phyloP scores from a whole-genome alignment of 2,797 vertebrate genomes.

The Cryptoprocta ferox region DNA sequence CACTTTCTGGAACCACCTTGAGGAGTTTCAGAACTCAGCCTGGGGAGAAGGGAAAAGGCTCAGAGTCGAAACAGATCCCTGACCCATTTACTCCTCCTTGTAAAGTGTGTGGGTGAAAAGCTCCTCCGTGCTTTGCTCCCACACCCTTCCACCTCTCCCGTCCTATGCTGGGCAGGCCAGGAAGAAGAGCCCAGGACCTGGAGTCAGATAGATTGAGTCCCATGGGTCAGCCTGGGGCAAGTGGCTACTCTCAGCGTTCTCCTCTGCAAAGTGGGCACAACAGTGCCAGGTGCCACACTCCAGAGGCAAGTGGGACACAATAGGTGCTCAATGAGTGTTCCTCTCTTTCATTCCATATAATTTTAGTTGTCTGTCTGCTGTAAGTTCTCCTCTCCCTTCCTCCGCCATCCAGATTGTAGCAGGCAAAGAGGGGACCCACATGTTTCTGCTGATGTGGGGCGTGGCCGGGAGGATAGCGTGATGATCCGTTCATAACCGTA shows the following conservation, averaged over 20 bases:
- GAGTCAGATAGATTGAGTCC: background rate
- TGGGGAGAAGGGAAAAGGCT: background rate
- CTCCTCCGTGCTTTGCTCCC: background rate
- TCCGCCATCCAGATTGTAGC: background rate
- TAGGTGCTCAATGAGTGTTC: background rate
- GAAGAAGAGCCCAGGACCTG: background rate
- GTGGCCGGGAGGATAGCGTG: background rate
- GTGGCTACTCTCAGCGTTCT: background rate
- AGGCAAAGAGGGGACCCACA: background rate
- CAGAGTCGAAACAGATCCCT: background rate
- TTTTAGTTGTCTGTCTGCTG: background rate
- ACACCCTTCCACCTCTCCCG: background rate
- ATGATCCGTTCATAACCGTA: background rate
- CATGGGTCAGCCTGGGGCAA: background rate
- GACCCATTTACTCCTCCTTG: constrained; percentile 9
- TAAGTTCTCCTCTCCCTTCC: background rate
- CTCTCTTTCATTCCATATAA: background rate
- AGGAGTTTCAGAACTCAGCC: constrained; percentile 24
- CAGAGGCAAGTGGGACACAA: background rate
- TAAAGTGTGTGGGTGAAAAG: background rate
- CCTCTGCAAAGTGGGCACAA: background rate
- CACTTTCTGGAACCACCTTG: background rate
- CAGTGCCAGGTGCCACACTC: background rate
- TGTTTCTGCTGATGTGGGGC: background rate
- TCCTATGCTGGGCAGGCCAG: background rate